phyloP scores from a whole-genome alignment of 1,140 invertebrate species.

The Micrasema longulum region DNA sequence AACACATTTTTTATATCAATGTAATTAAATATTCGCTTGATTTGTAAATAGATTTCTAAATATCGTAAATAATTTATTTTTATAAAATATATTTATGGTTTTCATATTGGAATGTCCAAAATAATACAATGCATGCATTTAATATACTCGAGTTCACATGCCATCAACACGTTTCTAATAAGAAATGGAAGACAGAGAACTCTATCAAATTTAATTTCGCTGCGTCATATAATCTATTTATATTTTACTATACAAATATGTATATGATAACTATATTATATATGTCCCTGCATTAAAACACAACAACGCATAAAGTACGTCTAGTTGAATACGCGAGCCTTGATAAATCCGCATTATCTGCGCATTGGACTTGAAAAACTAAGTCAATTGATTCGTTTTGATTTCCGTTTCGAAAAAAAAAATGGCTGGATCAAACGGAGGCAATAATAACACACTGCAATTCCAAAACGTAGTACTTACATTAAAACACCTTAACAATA shows the following conservation, averaged over 20 bases:
- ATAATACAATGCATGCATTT: slow-evolving; percentile 25
- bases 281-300: slow-evolving; percentile 21
- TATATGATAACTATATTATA: neutral
- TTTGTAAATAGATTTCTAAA: slow-evolving; percentile 29
- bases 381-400: slow-evolving; percentile 8
- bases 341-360: slow-evolving; percentile 13
- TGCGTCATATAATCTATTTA: slow-evolving; percentile 11
- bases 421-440: slow-evolving; percentile 48
- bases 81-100: slow-evolving; percentile 27
- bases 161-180: slow-evolving; percentile 8
- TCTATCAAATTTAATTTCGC: slow-evolving; percentile 24
- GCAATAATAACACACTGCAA: slow-evolving; percentile 17
- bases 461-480: slow-evolving; percentile 28
- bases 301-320: slow-evolving; percentile 31
- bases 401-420: slow-evolving; percentile 45
- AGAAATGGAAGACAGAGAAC: slow-evolving; percentile 43
- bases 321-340: slow-evolving; percentile 20
- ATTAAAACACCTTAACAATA: slow-evolving; percentile 3
- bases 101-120: slow-evolving; percentile 41
- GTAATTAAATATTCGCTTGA: slow-evolving; percentile 33
- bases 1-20: slow-evolving; percentile 28
- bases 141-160: slow-evolving; percentile 35
- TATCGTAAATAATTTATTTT: slow-evolving; percentile 33
- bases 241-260: slow-evolving; percentile 20
- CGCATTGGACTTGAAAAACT: slow-evolving; percentile 39